A percentile compares a stretch with the other conserved stretches of the same genome.
Evolutionary conservation across 1,140 invertebrate species (phyloP).

Genomic region (Parapsyche elsis): DNA sequence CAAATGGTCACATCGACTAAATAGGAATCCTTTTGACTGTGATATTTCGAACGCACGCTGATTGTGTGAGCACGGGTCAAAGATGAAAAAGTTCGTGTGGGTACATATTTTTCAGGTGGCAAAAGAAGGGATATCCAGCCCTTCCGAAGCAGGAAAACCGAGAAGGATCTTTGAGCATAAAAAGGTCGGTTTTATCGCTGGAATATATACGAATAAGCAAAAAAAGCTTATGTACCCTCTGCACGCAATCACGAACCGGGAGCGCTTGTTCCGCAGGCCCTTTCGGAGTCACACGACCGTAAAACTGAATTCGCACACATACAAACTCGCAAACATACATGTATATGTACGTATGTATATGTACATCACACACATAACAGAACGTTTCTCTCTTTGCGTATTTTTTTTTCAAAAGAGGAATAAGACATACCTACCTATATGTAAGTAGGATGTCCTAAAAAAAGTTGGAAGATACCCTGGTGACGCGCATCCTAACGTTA

Average conservation of each 20-base stretch:
- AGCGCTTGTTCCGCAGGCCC: conserved; percentile 33
- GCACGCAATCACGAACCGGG: conserved; percentile 37
- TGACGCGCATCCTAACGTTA: too few relatives aligned
- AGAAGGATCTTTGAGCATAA: conserved; percentile 22
- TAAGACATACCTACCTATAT: not conserved
- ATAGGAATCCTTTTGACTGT: not conserved
- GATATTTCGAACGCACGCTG: not conserved
- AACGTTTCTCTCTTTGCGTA: not conserved
- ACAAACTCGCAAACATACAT: not conserved
- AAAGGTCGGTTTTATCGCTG: conserved; percentile 38
- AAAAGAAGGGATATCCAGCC: conserved; percentile 1
- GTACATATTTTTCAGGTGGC: not conserved
- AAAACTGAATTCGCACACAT: conserved; percentile 46
- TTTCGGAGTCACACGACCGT: conserved; percentile 40
- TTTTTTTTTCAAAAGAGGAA: conserved; percentile 4
- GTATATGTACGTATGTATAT: not conserved
- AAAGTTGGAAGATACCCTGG: too few relatives aligned
- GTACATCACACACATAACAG: not conserved
- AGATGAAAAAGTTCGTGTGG: not conserved
- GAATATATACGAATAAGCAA: not conserved
- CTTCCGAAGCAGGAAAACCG: not conserved
- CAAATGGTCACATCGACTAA: too few relatives aligned
- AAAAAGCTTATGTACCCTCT: conserved; percentile 2
- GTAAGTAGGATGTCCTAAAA: not conserved
- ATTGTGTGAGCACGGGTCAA: not conserved